Evolutionary conservation across 1,140 invertebrate species (phyloP).

Genomic region (Drosophila oshimai): DNA sequence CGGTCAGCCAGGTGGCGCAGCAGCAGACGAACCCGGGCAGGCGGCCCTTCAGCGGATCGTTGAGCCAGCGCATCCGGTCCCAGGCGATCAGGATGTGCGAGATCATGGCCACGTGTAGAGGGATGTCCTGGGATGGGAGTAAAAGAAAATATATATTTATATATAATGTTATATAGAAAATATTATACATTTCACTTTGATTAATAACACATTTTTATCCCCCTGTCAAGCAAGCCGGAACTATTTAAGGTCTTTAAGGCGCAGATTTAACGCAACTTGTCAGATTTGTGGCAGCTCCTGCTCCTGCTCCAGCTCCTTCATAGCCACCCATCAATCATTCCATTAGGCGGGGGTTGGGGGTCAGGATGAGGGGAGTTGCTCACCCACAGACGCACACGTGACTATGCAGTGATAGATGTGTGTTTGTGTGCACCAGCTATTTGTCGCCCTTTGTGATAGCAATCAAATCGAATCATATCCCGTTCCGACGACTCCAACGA

Average conservation of each 20-base stretch:
- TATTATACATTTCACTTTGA: background rate
- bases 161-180: no score
- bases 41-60: conserved; percentile 86
- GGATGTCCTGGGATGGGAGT: conserved; percentile 86
- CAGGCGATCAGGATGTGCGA: conserved; percentile 88
- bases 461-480: conserved; percentile 77
- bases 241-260: conserved; percentile 11
- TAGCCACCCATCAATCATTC: conserved; percentile 41
- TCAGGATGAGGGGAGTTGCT: background rate
- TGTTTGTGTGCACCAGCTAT: conserved; percentile 38
- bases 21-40: conserved; percentile 87
- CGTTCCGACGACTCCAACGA: conserved; percentile 21
- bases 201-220: no score
- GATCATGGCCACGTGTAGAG: conserved; percentile 88
- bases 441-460: conserved; percentile 72
- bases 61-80: conserved; percentile 87
- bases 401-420: conserved; percentile 16
- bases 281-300: conserved; percentile 19
- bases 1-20: conserved; percentile 87
- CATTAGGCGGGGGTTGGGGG: background rate
- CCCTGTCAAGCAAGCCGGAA: background rate
- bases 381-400: conserved; percentile 2
- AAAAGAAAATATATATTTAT: background rate
- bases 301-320: background rate
- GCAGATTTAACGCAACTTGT: conserved; percentile 36